phyloP scores from a whole-genome alignment of 2,113 vertebrate genomes.

The Gorsachius goisagi region DNA sequence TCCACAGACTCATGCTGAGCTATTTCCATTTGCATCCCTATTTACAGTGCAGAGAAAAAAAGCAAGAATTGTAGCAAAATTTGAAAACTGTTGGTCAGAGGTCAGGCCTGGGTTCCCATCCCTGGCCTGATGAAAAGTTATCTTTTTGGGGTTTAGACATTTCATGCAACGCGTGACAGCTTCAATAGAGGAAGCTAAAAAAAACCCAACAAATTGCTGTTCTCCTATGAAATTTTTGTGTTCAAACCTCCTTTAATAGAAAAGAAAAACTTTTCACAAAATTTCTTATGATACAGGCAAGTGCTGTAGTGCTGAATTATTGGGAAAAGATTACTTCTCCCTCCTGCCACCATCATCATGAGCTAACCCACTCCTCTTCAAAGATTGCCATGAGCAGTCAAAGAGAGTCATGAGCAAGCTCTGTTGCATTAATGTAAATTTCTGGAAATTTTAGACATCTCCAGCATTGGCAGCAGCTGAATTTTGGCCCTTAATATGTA shows the following conservation, averaged over 20 bases:
- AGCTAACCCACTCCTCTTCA: background rate
- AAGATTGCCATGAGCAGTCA: background rate
- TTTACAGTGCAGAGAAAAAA: background rate
- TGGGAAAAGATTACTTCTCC: background rate
- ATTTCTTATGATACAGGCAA: background rate
- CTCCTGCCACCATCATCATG: background rate
- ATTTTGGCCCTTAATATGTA: background rate
- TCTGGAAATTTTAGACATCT: background rate
- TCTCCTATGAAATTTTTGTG: background rate
- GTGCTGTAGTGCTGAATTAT: background rate
- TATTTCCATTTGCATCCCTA: background rate
- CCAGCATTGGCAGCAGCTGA: background rate
- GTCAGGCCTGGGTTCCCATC: background rate
- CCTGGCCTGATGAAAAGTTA: background rate
- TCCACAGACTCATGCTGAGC: background rate
- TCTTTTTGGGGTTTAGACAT: background rate
- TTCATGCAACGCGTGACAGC: background rate
- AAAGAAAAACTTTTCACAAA: background rate
- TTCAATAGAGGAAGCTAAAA: background rate
- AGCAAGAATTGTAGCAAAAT: background rate
- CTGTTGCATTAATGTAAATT: background rate
- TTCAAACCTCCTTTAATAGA: background rate
- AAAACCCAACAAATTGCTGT: background rate
- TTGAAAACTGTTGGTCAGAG: background rate
- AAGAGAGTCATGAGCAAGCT: background rate